phyloP scores from a whole-genome alignment of 2,113 vertebrate species.

The Tupaia chinensis region DNA sequence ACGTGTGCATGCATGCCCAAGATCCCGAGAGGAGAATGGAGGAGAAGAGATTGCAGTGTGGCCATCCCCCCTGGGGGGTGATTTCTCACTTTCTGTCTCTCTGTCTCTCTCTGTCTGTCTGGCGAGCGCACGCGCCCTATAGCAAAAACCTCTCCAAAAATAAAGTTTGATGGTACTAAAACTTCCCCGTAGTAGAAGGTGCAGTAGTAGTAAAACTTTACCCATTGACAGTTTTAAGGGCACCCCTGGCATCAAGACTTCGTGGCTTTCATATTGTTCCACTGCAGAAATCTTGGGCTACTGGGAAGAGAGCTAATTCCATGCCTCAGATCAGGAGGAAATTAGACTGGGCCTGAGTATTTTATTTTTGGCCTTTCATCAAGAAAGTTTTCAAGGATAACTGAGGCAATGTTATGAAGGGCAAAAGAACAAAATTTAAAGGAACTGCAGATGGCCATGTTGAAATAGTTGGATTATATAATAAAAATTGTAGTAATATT shows the following conservation, averaged over 20 bases:
- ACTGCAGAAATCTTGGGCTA: neutral
- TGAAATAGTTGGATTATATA: neutral
- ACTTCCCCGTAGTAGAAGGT: neutral
- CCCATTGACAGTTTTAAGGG: neutral
- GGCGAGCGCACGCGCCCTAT: too few relatives aligned
- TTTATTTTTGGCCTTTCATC: neutral
- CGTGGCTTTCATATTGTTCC: neutral
- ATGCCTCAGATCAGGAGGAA: neutral
- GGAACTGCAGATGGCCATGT: neutral
- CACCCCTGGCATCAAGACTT: neutral
- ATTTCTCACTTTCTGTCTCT: too few relatives aligned
- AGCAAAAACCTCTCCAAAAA: too few relatives aligned
- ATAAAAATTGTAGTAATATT: neutral
- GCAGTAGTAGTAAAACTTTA: neutral
- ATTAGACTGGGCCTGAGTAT: neutral
- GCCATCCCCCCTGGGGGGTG: too few relatives aligned
- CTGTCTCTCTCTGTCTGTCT: too few relatives aligned
- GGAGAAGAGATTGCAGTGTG: too few relatives aligned
- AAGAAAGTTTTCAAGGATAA: neutral
- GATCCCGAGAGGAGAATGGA: too few relatives aligned
- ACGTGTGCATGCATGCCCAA: too few relatives aligned
- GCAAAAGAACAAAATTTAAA: neutral
- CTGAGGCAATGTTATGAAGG: neutral
- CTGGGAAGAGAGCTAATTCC: neutral
- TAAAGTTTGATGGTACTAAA: neutral